Evolutionary conservation across 1,140 invertebrate genomes (phyloP), one percentile per base, ranked within the genome.

Genomic region (Arctopsyche grandis): DNA sequence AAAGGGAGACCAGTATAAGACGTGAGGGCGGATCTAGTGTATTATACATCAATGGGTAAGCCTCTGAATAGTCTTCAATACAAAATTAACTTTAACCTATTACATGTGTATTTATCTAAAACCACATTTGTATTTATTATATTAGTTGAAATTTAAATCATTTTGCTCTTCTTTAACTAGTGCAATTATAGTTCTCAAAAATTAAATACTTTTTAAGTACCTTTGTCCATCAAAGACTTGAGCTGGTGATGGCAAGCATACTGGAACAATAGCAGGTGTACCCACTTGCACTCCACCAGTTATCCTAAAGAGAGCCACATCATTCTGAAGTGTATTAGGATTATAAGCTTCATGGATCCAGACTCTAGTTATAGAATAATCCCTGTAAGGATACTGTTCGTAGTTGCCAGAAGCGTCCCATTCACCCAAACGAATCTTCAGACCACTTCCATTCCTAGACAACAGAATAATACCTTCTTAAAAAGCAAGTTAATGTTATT

Each of bases 381-480:
- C 92, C 81, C 91, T 86, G 75, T 89, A 91, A 3, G 91, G 88
- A 60, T 92, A 88, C 0, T 90, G 90, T 77, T 93, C 92, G 9
- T 84, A 89, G 0, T 89, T 90, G 0, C 86, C 88, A n/a, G 87
- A 86, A 0, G 89, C 91, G 84, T 93, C 89, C 92, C 92, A 93
- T 83, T 93, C 93, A 0, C 93, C 93, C 0, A 94, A 83, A 52
- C 93, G 89, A 4, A 93, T 89, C 84, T 92, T 93, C 0, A 92
- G 81, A 19, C 81, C 81, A 5, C 60, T 83, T 1, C 83, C 81
- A 77, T 82, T 84, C 26, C 87, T 88, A 44, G 29, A 38, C 46
- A 71, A 81, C 75, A 81, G 81, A 80, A 66, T 38, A 38, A 29
- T 9, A 69, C n/a, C 21, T 21, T 5, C 16, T 9, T 44, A 81